A percentile compares a stretch with the other conserved stretches of the same genome.
These are phyloP conservation scores for Samia ricini DNA, from an alignment of 1,140 invertebrate species.

Conservation along the genomic window DNA sequence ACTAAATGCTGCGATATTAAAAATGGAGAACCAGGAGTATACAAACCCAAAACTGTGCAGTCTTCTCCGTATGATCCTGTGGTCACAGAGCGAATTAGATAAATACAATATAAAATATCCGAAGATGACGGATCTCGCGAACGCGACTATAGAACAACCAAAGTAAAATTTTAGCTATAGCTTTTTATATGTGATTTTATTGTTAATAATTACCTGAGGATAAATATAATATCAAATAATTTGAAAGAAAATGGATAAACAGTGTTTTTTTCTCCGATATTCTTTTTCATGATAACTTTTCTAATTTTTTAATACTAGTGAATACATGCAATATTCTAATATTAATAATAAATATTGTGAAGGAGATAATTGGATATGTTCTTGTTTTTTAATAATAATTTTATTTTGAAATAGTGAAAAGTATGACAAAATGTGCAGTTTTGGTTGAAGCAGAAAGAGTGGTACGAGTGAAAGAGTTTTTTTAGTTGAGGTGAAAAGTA, in stretches of 20 bases:
- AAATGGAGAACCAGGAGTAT: constrained; percentile 92
- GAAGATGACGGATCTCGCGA: constrained; percentile 93
- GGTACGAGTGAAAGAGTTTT: no score
- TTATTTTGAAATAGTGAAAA: neutral
- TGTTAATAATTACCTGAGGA: constrained; percentile 12
- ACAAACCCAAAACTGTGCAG: constrained; percentile 94
- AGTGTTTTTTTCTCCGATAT: constrained; percentile 1
- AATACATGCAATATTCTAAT: no score
- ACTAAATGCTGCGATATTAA: constrained; percentile 96
- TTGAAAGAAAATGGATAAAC: constrained; percentile 2
- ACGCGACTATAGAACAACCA: constrained; percentile 87
- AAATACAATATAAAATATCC: constrained; percentile 96
- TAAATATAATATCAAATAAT: neutral
- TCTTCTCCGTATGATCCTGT: constrained; percentile 94
- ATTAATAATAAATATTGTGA: no score
- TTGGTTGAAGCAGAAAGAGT: no score
- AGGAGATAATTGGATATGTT: neutral
- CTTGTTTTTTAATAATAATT: neutral
- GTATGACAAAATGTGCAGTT: no score
- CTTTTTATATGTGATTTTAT: constrained; percentile 11
- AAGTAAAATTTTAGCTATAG: constrained; percentile 74
- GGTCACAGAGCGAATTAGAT: constrained; percentile 97
- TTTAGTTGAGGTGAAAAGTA: no score
- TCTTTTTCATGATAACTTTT: no score
- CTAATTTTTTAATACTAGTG: no score